phyloP scores from a whole-genome alignment of 2,113 vertebrate species.

The Cettia cetti region DNA sequence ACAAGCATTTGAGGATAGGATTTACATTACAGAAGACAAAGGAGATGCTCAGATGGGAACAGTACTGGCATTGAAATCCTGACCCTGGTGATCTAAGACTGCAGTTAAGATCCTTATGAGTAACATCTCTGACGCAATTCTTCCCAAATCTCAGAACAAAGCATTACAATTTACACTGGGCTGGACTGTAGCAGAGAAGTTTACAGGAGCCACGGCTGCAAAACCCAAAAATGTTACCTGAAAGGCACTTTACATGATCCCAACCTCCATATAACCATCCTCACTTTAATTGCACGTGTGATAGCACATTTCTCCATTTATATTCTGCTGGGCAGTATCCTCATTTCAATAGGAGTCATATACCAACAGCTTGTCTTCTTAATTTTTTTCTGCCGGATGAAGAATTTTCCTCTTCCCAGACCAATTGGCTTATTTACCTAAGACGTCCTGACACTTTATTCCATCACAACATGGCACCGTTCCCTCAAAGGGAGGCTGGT shows the following conservation, averaged over 20 bases:
- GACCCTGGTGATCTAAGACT: neutral
- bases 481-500: neutral
- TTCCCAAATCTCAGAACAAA: neutral
- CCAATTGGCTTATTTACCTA: neutral
- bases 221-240: neutral
- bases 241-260: neutral
- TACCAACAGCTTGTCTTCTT: neutral
- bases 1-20: neutral
- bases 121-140: neutral
- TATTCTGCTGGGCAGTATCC: neutral
- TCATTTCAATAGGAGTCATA: neutral
- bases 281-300: neutral
- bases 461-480: neutral
- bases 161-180: neutral
- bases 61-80: neutral
- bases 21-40: slow-evolving; percentile 24
- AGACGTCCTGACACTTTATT: neutral
- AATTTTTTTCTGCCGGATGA: neutral
- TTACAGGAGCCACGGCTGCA: neutral
- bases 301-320: neutral
- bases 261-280: neutral
- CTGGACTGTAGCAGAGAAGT: neutral
- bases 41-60: neutral
- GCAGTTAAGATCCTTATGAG: neutral
- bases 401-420: neutral